Conservation (phyloP, 2,113 vertebrate genomes). For the Formicarius rufipectus region DNA sequence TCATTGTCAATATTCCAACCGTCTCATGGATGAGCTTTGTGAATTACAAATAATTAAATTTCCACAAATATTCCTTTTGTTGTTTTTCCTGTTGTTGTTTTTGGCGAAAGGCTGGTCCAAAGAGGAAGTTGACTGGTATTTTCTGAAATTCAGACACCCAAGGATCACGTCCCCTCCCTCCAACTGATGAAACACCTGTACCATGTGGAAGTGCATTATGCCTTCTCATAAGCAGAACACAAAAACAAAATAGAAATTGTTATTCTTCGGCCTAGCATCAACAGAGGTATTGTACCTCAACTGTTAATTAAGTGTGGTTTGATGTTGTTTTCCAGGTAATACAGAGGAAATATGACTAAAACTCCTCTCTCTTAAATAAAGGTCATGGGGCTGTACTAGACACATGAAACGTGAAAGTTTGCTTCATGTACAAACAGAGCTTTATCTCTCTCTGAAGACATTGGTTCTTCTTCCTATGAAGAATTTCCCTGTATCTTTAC, state of each 20-base stretch:
- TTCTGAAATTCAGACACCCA: neutral
- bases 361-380: neutral
- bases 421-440: neutral
- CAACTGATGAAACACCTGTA: neutral
- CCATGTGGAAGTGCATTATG: neutral
- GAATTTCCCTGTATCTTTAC: neutral
- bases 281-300: accelerated
- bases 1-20: constrained; percentile 12
- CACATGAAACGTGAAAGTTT: neutral
- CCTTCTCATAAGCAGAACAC: neutral
- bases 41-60: neutral
- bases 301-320: neutral
- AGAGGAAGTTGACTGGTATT: neutral
- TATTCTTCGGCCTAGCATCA: neutral
- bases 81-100: neutral
- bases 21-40: neutral
- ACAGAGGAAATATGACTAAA: neutral
- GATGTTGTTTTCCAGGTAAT: neutral
- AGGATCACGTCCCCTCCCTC: neutral
- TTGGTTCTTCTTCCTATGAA: neutral
- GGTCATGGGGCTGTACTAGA: neutral
- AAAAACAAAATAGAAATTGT: neutral
- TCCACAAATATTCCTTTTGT: neutral
- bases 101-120: neutral
- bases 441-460: neutral